Base-by-base conservation (phyloP, 2,113 vertebrate species). In the Malurus cyaneus region DNA sequence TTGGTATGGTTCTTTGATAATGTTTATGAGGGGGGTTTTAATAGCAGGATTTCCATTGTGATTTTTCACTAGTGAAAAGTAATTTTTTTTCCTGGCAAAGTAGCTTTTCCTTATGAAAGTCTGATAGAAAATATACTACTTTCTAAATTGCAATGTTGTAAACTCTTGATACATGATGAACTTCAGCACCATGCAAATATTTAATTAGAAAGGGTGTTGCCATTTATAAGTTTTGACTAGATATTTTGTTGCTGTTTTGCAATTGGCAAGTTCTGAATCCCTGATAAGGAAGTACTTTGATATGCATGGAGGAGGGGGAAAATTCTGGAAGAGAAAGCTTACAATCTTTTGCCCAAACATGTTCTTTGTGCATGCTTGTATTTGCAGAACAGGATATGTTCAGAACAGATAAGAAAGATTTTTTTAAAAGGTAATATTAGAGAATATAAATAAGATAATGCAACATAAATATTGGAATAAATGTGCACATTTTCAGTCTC, bases 1-100 rank as follows among this genome's bases (percentile, higher is more conserved):
- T 98, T 98, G 98, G 98, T 97, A 96, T 91, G 97, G 88, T 97
- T 94, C 95, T 97, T 97, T 97, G 96, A 98, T 97, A 96, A 80
- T 96, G 89, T 97, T 98, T 94, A 95, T 94, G 44, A 96, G 80
- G 94, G 61, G 11, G 23, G 80, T 80, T 95, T 92, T 93, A 96
- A 97, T 87, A 97, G 93, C 81, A 96, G 93, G 94, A 96, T 97
- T 97, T 97, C 93, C 96, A 98, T 97, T 98, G 97, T 98, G 97
- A 95, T 96, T 93, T 89, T 97, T 94, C 87, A 92, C 74, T 87
- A 81, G 91, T 87, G 70, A 89, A 93, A 93, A 93, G 77, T 91
- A 80, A 78, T 41, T 15, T 47, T 69, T 74, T 91, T 87, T 85
- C 90, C 88, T 80, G 80, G 29, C 91, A 79, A 92, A 88, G 96